Evolutionary conservation across 2,888 invertebrate species (phyloP), one percentile per base, ranked within the genome.

Genomic region (Epiblema foenella): DNA sequence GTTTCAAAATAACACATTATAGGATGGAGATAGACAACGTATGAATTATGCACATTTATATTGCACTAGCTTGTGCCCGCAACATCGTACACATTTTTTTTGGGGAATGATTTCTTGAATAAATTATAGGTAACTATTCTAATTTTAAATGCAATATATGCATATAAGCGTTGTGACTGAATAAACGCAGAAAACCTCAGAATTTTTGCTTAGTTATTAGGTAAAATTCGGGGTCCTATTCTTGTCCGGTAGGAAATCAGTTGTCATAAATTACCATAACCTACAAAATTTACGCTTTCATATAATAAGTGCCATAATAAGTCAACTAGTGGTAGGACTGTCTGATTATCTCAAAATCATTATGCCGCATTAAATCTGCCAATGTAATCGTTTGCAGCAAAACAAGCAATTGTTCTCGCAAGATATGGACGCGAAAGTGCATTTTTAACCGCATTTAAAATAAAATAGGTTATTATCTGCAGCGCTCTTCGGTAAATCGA

Each of bases 401-500:
- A 77, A 74, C 75, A 73, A 73, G 78, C 83, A 79, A 85, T 85
- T 82, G 86, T 82, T 81, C 77, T 76, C 73, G 77, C 80, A 79
- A 86, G 83, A 84, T 87, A 87, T 83, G 76, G 79, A 76, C 74
- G 64, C 68, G 69, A 70, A 75, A 72, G 73, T 78, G 74, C 77
- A 81, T 83, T 84, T 84, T 82, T 84, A 80, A 80, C 81, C 80
- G 80, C 82, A 81, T 84, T 86, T 60, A 73, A 74, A 72, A 75
- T 71, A 64, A 86, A 86, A 85, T 84, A 83, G 85, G 83, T 84
- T 88, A 87, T 87, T 87, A 87, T 86, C 85, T 83, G 79, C 81
- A 80, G 76, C 77, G 81, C 78, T 79, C 77, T 81, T 84, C 83
- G 84, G 80, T 88, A 86, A 85, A 87, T 83, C 81, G 83, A 86